Evolutionary conservation across 2,888 invertebrate species (phyloP).

Genomic region (Helicoverpa assulta): DNA sequence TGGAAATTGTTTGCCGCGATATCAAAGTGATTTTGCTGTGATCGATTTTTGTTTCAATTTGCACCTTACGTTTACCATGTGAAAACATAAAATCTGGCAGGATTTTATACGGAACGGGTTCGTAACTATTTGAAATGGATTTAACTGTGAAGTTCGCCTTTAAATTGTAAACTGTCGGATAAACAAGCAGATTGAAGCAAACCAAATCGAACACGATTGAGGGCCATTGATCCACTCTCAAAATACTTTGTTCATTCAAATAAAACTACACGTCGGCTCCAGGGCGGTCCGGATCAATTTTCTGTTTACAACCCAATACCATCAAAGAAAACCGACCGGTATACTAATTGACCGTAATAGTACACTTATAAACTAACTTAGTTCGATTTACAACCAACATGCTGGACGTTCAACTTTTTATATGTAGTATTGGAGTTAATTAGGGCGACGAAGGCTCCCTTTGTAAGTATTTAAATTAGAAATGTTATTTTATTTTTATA

Average conservation of each 20-base stretch:
- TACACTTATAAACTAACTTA: conserved; percentile 74
- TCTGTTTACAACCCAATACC: conserved; percentile 83
- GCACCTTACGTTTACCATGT: not conserved
- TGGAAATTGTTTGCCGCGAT: conserved; percentile 13
- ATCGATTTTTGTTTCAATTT: conserved; percentile 10
- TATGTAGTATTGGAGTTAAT: conserved; percentile 59
- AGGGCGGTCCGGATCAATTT: conserved; percentile 87
- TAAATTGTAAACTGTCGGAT: conserved; percentile 29
- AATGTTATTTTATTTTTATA: conserved; percentile 47
- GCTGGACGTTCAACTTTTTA: conserved; percentile 57
- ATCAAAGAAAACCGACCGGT: conserved; percentile 84
- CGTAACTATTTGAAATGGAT: not conserved
- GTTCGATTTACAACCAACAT: conserved; percentile 66
- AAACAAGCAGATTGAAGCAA: conserved; percentile 56
- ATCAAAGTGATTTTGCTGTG: conserved; percentile 12
- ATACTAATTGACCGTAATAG: conserved; percentile 88
- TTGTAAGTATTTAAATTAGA: conserved; percentile 59
- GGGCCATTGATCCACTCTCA: conserved; percentile 54
- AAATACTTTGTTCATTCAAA: conserved; percentile 67
- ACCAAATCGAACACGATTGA: conserved; percentile 61
- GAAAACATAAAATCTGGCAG: not conserved
- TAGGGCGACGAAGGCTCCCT: conserved; percentile 59
- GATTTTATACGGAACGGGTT: not conserved
- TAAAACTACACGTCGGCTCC: conserved; percentile 67
- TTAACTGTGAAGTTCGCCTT: conserved; percentile 20